Conservation (phyloP, 2,113 vertebrate genomes). For the Ondatra zibethicus region DNA sequence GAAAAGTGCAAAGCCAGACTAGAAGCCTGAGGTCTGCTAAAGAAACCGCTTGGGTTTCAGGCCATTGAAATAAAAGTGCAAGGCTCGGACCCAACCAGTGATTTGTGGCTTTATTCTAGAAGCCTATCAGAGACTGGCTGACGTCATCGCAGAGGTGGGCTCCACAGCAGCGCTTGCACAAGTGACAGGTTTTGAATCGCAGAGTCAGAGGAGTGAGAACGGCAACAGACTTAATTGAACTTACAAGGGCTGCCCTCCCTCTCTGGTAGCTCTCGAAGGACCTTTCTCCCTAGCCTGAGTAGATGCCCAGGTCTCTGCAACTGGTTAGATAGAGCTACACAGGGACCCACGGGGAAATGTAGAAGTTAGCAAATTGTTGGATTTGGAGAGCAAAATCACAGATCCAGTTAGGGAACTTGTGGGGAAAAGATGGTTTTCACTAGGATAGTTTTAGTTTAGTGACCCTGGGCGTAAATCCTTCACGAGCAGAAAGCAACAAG, state of each 20-base stretch:
- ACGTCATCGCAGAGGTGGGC: slow-evolving; percentile 81
- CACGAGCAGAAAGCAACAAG: fast-evolving
- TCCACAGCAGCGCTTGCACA: slow-evolving; percentile 81
- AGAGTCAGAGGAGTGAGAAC: background rate
- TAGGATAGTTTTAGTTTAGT: background rate
- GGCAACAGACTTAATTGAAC: slow-evolving; percentile 66
- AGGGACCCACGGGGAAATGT: background rate
- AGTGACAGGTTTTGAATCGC: slow-evolving; percentile 70
- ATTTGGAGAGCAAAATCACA: slow-evolving; percentile 34
- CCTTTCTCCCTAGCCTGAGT: background rate
- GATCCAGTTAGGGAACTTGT: background rate
- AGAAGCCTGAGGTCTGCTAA: slow-evolving; percentile 62
- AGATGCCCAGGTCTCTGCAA: background rate
- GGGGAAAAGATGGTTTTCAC: background rate
- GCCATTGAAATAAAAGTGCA: slow-evolving; percentile 34
- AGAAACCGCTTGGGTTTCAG: background rate
- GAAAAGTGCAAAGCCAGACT: slow-evolving; percentile 17
- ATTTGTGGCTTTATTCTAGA: slow-evolving; percentile 72
- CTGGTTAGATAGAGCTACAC: background rate
- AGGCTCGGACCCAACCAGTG: slow-evolving; percentile 16
- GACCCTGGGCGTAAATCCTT: background rate
- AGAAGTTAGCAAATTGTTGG: slow-evolving; percentile 17
- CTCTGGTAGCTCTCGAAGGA: background rate
- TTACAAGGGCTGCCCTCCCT: slow-evolving; percentile 67
- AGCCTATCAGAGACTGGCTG: slow-evolving; percentile 82